Conservation (phyloP, 2,797 vertebrate genomes). For the Sorex maritimensis region DNA sequence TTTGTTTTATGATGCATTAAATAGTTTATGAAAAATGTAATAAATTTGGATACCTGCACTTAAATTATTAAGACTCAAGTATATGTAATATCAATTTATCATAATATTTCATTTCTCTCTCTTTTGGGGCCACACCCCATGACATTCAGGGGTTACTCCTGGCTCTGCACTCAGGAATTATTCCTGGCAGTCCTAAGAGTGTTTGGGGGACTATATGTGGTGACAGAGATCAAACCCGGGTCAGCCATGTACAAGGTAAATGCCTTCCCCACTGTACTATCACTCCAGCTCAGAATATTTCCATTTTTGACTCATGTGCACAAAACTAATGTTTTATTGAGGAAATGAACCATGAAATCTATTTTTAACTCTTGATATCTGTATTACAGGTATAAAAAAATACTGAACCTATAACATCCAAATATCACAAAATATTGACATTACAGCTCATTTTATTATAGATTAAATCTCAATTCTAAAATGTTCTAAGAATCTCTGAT, state of each 20-base stretch:
- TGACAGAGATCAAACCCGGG: no score
- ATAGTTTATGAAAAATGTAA: not conserved
- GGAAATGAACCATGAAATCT: slow-evolving; percentile 1
- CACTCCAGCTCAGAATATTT: not conserved
- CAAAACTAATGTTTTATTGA: not conserved
- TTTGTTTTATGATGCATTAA: not conserved
- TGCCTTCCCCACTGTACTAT: no score
- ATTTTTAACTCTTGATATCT: not conserved
- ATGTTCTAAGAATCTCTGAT: not conserved
- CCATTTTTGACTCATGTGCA: not conserved
- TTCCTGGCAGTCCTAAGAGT: no score
- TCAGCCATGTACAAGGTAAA: no score
- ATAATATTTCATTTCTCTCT: slow-evolving; percentile 2
- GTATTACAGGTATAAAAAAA: not conserved
- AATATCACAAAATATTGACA: slow-evolving; percentile 8
- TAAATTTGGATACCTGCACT: not conserved
- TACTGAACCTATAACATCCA: not conserved
- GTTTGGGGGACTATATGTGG: no score
- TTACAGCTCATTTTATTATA: not conserved
- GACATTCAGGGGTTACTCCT: no score
- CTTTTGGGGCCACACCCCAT: no score
- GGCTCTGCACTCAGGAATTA: no score
- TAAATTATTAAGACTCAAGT: slow-evolving; percentile 18
- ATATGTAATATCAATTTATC: not conserved
- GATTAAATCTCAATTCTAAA: slow-evolving; percentile 17